Evolutionary conservation across 2,113 vertebrate species (phyloP), one percentile per base, ranked within the genome.

Genomic region (Cottus gobio): DNA sequence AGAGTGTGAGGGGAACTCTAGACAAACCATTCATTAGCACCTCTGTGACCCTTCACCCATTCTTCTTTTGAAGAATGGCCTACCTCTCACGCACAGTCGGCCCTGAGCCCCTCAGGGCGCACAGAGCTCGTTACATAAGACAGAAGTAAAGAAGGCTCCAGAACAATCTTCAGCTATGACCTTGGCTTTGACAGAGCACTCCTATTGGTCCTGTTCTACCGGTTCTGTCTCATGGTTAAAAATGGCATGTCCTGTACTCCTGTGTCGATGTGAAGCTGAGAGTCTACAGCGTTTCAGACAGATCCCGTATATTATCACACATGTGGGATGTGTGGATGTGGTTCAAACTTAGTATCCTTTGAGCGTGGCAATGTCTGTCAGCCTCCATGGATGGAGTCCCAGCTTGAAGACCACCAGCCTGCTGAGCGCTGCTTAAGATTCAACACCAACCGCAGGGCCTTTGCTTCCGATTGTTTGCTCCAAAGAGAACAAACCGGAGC

Each of bases 1-100:
- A 60, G 42, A 68, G 79, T 76, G 54, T 89, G 84, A 90, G 85
- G 87, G 75, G 70, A 81, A 61, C 69, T 71, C 64, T 16, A 80
- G 83, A 85, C 84, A 82, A 74, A 42, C 67, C 78, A 88, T 91
- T 92, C 83, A 89, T 87, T 85, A 28, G 74, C 87, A 90, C 90
- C 89, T 89, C 71, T 69, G 22, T 87, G 86, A 87, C 89, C 89
- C 69, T 36, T 84, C 77, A 79, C 46, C 50, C 58, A 88, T 90
- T 93, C 85, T 86, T 80, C 77, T 80, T 52, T 65, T 79, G 83
- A 85, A 90, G 83, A 91, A 92, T 82, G 72, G 88, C 39, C 42
- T 71, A 73, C 82, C 79, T 90, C 85, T 84, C 89, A 82, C 56
- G 37, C 87, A 88, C 42, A 80, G 88, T 74, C 56, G 3, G 71